Conservation (phyloP, 2,113 vertebrate genomes). For the Oryzias celebensis region DNA sequence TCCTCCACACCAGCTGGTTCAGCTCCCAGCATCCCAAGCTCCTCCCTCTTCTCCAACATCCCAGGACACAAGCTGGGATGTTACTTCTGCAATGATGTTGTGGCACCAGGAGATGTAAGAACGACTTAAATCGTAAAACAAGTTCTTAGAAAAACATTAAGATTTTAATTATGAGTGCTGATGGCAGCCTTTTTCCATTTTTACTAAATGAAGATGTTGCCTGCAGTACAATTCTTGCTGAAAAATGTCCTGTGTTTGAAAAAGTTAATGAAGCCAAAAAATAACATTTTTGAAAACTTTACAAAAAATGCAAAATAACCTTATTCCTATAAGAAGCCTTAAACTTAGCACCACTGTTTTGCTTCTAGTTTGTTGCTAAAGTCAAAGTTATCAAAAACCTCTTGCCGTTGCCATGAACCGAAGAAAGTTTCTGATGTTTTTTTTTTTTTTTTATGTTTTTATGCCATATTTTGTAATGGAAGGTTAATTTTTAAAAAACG, state of each 20-base stretch:
- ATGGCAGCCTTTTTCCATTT: too few relatives aligned
- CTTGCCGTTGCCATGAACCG: background rate
- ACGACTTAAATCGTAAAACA: background rate
- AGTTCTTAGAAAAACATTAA: too few relatives aligned
- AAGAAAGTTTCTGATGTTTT: background rate
- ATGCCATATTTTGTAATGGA: too few relatives aligned
- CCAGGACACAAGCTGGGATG: constrained; percentile 96
- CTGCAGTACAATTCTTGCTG: too few relatives aligned
- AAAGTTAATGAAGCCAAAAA: too few relatives aligned
- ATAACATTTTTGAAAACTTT: too few relatives aligned
- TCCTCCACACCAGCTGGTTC: constrained; percentile 63
- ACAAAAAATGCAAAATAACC: too few relatives aligned
- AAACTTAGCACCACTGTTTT: background rate
- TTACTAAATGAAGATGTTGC: too few relatives aligned
- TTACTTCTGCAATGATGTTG: constrained; percentile 99
- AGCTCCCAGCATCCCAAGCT: constrained; percentile 65
- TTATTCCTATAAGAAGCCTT: background rate
- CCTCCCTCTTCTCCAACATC: constrained; percentile 96
- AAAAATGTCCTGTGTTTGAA: too few relatives aligned
- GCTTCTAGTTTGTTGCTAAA: background rate
- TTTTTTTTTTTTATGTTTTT: too few relatives aligned
- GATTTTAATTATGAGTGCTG: too few relatives aligned
- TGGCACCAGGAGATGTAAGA: constrained; percentile 96
- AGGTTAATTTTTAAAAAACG: too few relatives aligned
- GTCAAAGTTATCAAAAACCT: background rate